Evolutionary conservation across 2,113 vertebrate species (phyloP), one percentile per base, ranked within the genome.

Genomic region (Setophaga coronata): DNA sequence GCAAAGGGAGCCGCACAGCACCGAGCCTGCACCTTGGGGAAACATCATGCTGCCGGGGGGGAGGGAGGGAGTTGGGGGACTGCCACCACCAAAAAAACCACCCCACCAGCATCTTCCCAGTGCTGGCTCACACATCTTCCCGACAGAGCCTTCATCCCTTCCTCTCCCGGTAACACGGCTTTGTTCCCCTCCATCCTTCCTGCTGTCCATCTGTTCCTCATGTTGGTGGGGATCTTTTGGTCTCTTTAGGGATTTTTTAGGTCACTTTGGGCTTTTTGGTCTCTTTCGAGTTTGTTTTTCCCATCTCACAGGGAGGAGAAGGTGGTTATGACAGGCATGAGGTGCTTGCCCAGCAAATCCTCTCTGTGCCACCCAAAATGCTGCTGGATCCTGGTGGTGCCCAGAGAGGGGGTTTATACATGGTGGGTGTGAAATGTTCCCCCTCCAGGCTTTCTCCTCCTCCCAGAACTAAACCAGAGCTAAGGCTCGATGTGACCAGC

Each of bases 71-170:
- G 3, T 9, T 4, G 25, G 7, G 17, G 7, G 11, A 6, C 24
- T 73, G 56, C 42, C 45, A 33, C n/a, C n/a, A 3, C 31, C 28
- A 19, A 6, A 91, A 97, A 95, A 87, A 86, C 8, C 26, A 58
- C 60, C 42, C 86, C 94, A 60, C 58, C 90, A 94, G 83, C 81
- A 72, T 76, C 92, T 84, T 91, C 81, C 91, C 91, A 65, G 50
- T 79, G 34, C 50, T 82, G 4, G 3, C 31, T 76, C 47, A 54
- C 86, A 31, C 47, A 54, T 82, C 91, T 69, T 90, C 89, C 85
- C 82, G 31, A 87, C 2, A 64, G 62, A 64, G 36, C 17, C 77
- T 84, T 48, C 93, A 96, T 82, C 93, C 90, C 91, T 95, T 91
- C 95, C 33, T 66, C 21, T 9, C 25, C 48, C 18, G 33, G 18